phyloP scores from a whole-genome alignment of 1,140 invertebrate species.

The Heliconius hewitsoni region DNA sequence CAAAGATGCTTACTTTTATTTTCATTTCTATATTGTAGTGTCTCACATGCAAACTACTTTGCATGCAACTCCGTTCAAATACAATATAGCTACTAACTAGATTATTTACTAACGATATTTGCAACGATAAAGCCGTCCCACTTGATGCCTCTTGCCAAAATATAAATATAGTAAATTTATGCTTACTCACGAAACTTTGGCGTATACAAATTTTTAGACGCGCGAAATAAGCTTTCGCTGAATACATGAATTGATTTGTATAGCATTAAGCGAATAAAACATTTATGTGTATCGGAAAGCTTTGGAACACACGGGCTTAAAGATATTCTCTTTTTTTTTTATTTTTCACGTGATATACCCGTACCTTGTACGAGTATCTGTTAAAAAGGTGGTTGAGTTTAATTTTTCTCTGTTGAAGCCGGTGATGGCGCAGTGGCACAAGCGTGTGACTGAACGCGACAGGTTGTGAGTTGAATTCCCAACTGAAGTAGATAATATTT shows the following conservation, averaged over 20 bases:
- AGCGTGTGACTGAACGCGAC: no score
- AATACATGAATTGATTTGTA: conserved; percentile 29
- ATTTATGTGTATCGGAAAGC: conserved; percentile 12
- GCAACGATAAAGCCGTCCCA: conserved; percentile 11
- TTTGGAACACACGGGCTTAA: background rate
- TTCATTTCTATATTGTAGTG: background rate
- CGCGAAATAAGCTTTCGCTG: conserved; percentile 21
- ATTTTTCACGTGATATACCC: no score
- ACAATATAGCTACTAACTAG: conserved; percentile 9
- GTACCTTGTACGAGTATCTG: no score
- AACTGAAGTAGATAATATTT: no score
- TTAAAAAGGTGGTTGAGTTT: no score
- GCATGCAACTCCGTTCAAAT: conserved; percentile 6
- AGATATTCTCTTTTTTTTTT: background rate
- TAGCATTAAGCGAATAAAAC: conserved; percentile 22
- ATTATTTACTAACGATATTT: conserved; percentile 15
- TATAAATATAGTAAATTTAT: conserved; percentile 25
- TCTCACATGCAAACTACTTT: conserved; percentile 2
- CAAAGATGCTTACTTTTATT: background rate
- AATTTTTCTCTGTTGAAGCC: no score
- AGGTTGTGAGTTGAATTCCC: background rate
- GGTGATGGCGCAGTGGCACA: no score
- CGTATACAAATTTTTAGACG: conserved; percentile 37
- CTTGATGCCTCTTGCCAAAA: conserved; percentile 22
- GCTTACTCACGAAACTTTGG: conserved; percentile 21